These are phyloP conservation scores for Myanophis thanlyinensis DNA, from an alignment of 2,113 vertebrate species.

Conservation along the genomic window DNA sequence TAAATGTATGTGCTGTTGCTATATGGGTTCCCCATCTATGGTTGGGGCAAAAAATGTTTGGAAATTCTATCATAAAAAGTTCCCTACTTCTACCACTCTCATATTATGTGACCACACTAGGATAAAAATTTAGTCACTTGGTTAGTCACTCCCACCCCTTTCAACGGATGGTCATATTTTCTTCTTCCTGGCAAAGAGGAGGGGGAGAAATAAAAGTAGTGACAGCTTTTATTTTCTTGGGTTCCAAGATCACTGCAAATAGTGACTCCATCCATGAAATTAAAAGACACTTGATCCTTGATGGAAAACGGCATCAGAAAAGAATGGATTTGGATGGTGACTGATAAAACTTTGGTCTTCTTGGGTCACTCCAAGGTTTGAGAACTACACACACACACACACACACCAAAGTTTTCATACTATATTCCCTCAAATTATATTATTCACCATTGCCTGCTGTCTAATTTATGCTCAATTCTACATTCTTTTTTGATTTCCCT, in stretches of 20 bases:
- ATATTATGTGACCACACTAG: neutral
- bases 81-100: neutral
- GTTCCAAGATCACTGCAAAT: neutral
- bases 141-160: neutral
- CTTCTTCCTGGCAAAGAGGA: neutral
- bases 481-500: neutral
- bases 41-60: neutral
- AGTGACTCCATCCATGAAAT: neutral
- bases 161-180: neutral
- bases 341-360: neutral
- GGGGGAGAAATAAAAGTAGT: neutral
- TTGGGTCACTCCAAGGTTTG: neutral
- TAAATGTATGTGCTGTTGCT: neutral
- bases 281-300: neutral
- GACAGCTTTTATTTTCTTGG: neutral
- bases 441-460: neutral
- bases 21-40: neutral
- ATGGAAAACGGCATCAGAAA: neutral
- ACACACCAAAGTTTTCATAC: neutral
- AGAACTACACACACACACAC: neutral
- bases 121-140: neutral
- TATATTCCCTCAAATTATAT: neutral
- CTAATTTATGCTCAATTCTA: neutral
- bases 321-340: neutral
- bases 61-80: neutral